Evolutionary conservation across 2,888 invertebrate species (phyloP), one percentile per base, ranked within the genome.

Genomic region (Hofmannophila pseudospretella): DNA sequence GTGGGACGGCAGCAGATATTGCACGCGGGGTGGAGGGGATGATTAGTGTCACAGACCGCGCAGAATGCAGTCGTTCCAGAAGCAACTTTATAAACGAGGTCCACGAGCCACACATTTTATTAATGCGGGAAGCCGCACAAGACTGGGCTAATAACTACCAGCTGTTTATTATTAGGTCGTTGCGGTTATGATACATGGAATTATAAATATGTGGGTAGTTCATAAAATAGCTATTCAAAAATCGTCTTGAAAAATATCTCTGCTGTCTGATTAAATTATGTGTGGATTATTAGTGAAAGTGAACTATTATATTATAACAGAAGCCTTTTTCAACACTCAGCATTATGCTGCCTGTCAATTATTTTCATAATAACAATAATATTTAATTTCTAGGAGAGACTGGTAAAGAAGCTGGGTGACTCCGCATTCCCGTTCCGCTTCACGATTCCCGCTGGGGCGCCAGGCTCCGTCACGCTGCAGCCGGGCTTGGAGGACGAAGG

Each of bases 391-490:
- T 41, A 96, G 88, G 96, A 97, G 59, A 89, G 97, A 16, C 86
- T 98, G 35, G 66, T 96, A 27, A 93, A 93, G 70, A 98, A 98
- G 78, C 82, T 98, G 29, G 97, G 97, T 0, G 87, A 90, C 0
- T 92, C 93, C 64, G 96, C 96, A 1, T 91, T 92, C 54, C 95
- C 97, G 4, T 98, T 98, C 73, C 91, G 92, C 20, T 92, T 97
- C 77, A 88, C 89, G 45, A 90, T 97, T 64, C 94, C 95, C 1
- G 90, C 90, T 29, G 93, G 92, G 56, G 93, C 97, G 0, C 98
- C 98, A 2, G 95, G 96, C 8, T 97, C 97, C 26, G 96, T 98
- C 23, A 95, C 94, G 1, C 88, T 98, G 49, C 97, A 97, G 84
- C 96, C 96, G 9, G 94, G 93, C 0, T 81, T 90, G 0, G 94